phyloP scores from a whole-genome alignment of 2,888 invertebrate genomes.

The Noctuana brunneofusca region DNA sequence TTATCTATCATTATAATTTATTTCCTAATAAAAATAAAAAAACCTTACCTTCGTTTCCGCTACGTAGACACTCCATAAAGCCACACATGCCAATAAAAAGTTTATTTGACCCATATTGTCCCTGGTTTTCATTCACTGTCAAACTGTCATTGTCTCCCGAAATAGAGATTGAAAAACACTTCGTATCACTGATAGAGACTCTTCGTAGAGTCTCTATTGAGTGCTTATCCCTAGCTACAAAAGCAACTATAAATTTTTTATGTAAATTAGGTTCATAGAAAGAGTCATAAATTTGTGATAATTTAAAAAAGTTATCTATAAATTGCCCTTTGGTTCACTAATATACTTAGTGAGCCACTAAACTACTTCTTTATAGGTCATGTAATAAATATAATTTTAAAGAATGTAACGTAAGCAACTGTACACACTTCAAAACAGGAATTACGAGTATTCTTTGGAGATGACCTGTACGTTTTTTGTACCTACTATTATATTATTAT shows the following conservation, averaged over 20 bases:
- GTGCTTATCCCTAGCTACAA: background rate
- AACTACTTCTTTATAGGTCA: background rate
- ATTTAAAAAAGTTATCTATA: background rate
- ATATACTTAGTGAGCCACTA: background rate
- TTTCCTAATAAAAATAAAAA: background rate
- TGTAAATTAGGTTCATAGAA: too few species aligned
- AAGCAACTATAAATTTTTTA: too few species aligned
- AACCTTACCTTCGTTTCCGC: conserved; percentile 55
- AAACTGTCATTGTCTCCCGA: conserved; percentile 17
- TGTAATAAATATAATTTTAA: background rate
- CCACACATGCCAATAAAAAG: conserved; percentile 54
- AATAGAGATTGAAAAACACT: background rate
- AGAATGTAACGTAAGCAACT: too few species aligned
- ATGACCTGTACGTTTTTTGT: background rate
- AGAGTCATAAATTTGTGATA: too few species aligned
- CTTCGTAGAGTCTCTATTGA: background rate
- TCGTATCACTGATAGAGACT: background rate
- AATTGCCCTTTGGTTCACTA: background rate
- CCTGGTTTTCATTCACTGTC: conserved; percentile 34
- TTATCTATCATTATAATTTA: too few species aligned
- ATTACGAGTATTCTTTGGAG: too few species aligned
- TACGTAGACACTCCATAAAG: conserved; percentile 50
- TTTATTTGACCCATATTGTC: conserved; percentile 55
- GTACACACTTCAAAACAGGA: too few species aligned
- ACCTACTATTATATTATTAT: too few species aligned